These are phyloP conservation scores for Drosophila parvula DNA, from an alignment of 1,140 invertebrate species.

Conservation along the genomic window DNA sequence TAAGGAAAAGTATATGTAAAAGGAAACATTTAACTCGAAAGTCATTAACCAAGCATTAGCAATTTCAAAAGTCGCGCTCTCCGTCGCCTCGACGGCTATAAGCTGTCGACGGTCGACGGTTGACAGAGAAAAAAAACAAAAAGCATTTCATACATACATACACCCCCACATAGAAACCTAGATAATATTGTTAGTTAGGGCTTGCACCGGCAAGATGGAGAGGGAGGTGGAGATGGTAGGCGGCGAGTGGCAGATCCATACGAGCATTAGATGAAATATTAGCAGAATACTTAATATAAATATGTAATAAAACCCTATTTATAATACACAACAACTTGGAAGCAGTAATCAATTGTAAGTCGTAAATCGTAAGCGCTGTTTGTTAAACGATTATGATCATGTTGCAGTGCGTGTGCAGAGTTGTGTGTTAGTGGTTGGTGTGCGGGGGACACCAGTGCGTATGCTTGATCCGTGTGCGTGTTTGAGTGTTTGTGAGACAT, in stretches of 20 bases:
- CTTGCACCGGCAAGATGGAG: neutral
- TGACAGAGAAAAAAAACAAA: constrained; percentile 7
- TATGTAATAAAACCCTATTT: constrained; percentile 47
- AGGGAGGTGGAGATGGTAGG: constrained; percentile 21
- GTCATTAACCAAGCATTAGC: constrained; percentile 61
- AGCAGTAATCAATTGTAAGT: constrained; percentile 60
- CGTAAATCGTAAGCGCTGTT: constrained; percentile 64
- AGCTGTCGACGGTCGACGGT: constrained; percentile 35
- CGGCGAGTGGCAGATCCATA: constrained; percentile 28
- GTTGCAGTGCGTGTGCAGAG: constrained; percentile 16
- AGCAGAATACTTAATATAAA: constrained; percentile 56
- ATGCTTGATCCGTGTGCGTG: constrained; percentile 48
- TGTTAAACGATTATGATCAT: constrained; percentile 51
- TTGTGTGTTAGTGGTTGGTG: constrained; percentile 28
- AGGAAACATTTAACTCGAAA: constrained; percentile 57
- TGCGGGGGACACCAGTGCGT: constrained; percentile 40
- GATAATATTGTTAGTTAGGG: constrained; percentile 66
- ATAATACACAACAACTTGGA: constrained; percentile 44
- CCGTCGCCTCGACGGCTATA: constrained; percentile 47
- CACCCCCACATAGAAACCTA: constrained; percentile 40
- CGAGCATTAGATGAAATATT: constrained; percentile 71
- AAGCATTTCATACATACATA: constrained; percentile 48
- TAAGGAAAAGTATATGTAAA: constrained; percentile 33
- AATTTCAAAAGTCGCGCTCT: constrained; percentile 53
- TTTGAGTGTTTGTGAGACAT: neutral